A percentile compares a stretch with the other conserved stretches of the same genome.
Conservation (phyloP, 1,140 invertebrate species). For the Sesamia nonagrioides region DNA sequence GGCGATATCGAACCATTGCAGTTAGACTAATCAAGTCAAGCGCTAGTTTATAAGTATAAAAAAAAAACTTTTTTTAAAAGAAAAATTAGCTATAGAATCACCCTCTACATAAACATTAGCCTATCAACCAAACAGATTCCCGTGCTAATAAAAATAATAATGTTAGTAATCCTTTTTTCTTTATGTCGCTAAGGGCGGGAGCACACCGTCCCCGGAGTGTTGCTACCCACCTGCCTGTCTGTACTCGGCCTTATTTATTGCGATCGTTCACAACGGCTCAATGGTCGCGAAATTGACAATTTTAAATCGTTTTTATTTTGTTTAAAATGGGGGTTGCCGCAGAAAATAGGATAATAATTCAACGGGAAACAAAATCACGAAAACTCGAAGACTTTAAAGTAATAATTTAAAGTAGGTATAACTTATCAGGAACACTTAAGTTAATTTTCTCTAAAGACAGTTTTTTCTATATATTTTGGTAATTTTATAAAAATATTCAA, state of each 20-base stretch:
- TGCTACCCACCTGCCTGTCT: conserved; percentile 71
- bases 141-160: conserved; percentile 81
- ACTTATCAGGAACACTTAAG: background rate
- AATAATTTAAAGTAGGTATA: background rate
- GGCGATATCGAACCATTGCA: too few species aligned
- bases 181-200: conserved; percentile 69
- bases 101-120: conserved; percentile 57
- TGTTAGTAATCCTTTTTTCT: conserved; percentile 77
- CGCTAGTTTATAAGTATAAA: too few species aligned
- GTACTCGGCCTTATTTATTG: conserved; percentile 72
- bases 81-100: conserved; percentile 26
- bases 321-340: conserved; percentile 40
- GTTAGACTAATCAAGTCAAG: too few species aligned
- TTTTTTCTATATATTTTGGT: too few species aligned
- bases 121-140: conserved; percentile 60
- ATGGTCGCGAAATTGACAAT: conserved; percentile 57
- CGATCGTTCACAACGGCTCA: conserved; percentile 67
- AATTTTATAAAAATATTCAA: too few species aligned
- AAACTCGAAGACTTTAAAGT: background rate
- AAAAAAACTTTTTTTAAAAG: too few species aligned
- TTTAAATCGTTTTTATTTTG: conserved; percentile 51
- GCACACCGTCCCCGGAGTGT: conserved; percentile 67
- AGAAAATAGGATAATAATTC: conserved; percentile 23
- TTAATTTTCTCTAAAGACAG: too few species aligned
- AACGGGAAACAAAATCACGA: background rate